Percentiles rank a stretch among this genome's conserved stretches.
These are phyloP conservation scores for Eucera pruinosa DNA, from an alignment of 2,888 invertebrate species.

Conservation along the genomic window DNA sequence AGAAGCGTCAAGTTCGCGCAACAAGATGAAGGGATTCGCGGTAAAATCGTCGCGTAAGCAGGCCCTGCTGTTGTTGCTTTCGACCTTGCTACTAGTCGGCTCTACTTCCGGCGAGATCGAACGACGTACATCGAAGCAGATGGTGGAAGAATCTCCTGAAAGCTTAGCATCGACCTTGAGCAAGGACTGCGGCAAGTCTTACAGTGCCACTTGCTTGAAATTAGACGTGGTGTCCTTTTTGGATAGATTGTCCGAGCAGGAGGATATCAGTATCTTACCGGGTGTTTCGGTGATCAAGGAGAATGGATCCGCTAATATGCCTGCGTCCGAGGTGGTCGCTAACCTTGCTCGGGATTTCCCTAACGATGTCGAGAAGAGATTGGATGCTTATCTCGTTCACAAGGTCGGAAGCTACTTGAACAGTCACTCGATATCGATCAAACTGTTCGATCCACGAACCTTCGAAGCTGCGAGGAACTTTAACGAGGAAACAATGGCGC, in stretches of 20 bases:
- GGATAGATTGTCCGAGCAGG: constrained; percentile 89
- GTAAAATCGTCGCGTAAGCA: constrained; percentile 34
- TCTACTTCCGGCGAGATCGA: constrained; percentile 76
- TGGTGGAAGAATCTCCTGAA: constrained; percentile 75
- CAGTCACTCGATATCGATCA: constrained; percentile 90
- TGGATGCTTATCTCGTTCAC: constrained; percentile 91
- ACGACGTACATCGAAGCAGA: constrained; percentile 74
- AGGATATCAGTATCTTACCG: constrained; percentile 89
- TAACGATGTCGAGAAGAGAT: constrained; percentile 90
- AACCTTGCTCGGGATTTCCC: constrained; percentile 91
- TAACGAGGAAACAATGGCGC: constrained; percentile 77
- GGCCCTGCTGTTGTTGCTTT: constrained; percentile 32
- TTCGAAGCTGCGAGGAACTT: constrained; percentile 86
- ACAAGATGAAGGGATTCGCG: constrained; percentile 54
- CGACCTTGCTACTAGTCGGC: constrained; percentile 61
- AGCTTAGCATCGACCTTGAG: constrained; percentile 73
- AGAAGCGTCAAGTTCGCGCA: neutral
- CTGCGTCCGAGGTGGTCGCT: constrained; percentile 89
- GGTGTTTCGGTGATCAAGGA: constrained; percentile 91
- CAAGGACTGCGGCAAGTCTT: constrained; percentile 86
- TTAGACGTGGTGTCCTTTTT: constrained; percentile 91
- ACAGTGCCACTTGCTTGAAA: constrained; percentile 91
- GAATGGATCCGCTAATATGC: constrained; percentile 84
- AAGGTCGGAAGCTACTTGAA: constrained; percentile 90
- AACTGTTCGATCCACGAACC: constrained; percentile 88